Base-by-base conservation (phyloP, 2,797 vertebrate species). In the Iguana delicatissima region DNA sequence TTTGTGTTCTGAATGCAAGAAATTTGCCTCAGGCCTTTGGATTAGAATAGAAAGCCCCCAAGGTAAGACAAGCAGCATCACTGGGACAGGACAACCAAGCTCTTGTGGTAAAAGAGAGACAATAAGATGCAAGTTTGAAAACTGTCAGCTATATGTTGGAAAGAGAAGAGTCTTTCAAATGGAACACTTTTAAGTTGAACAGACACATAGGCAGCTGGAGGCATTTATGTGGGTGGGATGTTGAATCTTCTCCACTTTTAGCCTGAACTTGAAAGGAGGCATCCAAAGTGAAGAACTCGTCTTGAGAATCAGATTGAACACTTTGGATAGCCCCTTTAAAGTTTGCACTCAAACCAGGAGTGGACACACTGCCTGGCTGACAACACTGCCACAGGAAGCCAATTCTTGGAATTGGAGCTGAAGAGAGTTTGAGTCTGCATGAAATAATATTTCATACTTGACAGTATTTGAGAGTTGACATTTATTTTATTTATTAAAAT, bases 1-100 rank as follows among this genome's bases (percentile, higher is more conserved):
- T 22, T 92, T 77, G 77, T 74, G n/a, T 91, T 95, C 80, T 69
- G n/a, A 95, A 59, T 46, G 86, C 13, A 93, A 80, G 84, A 87
- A 93, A 94, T 89, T 55, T 42, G 74, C 85, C 89, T 88, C 12
- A 90, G 72, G 3, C 12, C 57, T 93, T 95, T 89, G 7, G 85
- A 93, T 91, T 91, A 92, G 50, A 89, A 89, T 50, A 91, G 73
- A 89, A 93, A 94, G 52, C 29, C 13, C 29, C 89, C 69, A 88
- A 92, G 67, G 64, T 81, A 84, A 86, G 18, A 92, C 6, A 22
- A 85, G n/a, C 38, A 8, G 26, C 89, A 90, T 72, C 94, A 90
- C n/a, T 94, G 93, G 91, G 62, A 93, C 16, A 69, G 57, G 50
- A 46, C 0, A 72, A 57, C 67, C 13, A 72, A 85, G 24, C 59